Evolutionary conservation across 1,140 invertebrate species (phyloP).

Genomic region (Drosophila jambulina): DNA sequence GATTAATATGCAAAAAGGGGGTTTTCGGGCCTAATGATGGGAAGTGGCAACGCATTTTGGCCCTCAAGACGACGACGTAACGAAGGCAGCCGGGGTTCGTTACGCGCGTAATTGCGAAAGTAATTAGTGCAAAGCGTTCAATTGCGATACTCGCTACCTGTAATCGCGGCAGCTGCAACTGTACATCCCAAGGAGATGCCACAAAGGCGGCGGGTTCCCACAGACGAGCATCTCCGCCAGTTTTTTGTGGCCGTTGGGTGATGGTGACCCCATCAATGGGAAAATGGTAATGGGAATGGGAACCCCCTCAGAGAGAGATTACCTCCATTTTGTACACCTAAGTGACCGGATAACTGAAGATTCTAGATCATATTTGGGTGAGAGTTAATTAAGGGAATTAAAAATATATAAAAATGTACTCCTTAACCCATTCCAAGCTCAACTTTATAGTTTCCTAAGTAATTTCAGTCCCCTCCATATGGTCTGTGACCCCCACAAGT

Average conservation of each 20-base stretch:
- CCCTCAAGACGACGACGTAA: conserved; percentile 57
- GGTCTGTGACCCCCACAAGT: conserved; percentile 12
- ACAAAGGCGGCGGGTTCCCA: conserved; percentile 24
- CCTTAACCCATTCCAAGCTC: neutral
- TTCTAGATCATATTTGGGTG: neutral
- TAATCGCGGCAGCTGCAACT: conserved; percentile 21
- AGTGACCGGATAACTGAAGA: neutral
- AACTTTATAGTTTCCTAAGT: neutral
- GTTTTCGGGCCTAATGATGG: conserved; percentile 67
- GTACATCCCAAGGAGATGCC: conserved; percentile 7
- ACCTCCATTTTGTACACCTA: conserved; percentile 8
- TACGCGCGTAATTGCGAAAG: conserved; percentile 77
- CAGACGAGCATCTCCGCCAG: conserved; percentile 6
- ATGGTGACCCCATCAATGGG: conserved; percentile 14
- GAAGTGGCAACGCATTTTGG: conserved; percentile 74
- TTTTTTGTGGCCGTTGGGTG: neutral
- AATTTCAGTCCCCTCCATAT: neutral
- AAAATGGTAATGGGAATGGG: conserved; percentile 12
- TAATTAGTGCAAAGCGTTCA: conserved; percentile 79
- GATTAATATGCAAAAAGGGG: conserved; percentile 69
- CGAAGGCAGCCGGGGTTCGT: conserved; percentile 51
- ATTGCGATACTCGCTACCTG: conserved; percentile 44
- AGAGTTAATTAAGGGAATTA: neutral
- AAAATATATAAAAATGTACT: too few species aligned
- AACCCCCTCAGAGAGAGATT: neutral